Percentiles rank a stretch among this genome's conserved stretches.
Conservation (phyloP, 2,797 vertebrate species). For the Chaenodraco wilsoni region DNA sequence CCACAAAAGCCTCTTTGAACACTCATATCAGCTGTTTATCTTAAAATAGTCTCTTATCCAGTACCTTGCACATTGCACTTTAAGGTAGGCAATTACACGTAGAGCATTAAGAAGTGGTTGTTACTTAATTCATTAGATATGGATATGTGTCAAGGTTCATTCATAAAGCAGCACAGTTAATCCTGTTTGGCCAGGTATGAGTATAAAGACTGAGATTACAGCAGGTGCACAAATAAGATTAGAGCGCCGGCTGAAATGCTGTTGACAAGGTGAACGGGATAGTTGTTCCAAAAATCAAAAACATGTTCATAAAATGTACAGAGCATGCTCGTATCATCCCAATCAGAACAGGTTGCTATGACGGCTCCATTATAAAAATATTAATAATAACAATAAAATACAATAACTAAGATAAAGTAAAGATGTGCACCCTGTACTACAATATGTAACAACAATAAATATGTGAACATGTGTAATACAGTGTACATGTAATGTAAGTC, state of each 20-base stretch:
- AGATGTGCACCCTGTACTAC: no score
- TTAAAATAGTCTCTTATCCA: conserved; percentile 63
- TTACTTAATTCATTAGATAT: conserved; percentile 58
- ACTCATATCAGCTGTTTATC: conserved; percentile 64
- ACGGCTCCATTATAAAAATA: no score
- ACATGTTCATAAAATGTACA: conserved; percentile 31
- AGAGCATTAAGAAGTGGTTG: conserved; percentile 40
- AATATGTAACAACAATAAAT: no score
- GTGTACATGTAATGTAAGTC: no score
- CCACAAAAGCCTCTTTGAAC: conserved; percentile 65
- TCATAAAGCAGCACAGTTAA: conserved; percentile 53
- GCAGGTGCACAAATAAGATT: conserved; percentile 59
- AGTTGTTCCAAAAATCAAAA: conserved; percentile 35
- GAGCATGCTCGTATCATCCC: conserved; percentile 31
- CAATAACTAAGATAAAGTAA: no score
- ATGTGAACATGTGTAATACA: no score
- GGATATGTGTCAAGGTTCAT: conserved; percentile 52
- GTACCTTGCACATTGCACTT: conserved; percentile 52
- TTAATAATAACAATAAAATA: no score
- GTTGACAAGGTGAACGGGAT: conserved; percentile 48
- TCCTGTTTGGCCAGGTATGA: conserved; percentile 46
- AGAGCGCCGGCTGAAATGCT: conserved; percentile 34
- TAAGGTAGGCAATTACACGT: conserved; percentile 50
- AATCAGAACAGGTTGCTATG: no score
- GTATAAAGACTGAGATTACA: conserved; percentile 47